These are phyloP conservation scores for Etheostoma perlongum DNA, from an alignment of 2,797 vertebrate genomes.

Conservation along the genomic window DNA sequence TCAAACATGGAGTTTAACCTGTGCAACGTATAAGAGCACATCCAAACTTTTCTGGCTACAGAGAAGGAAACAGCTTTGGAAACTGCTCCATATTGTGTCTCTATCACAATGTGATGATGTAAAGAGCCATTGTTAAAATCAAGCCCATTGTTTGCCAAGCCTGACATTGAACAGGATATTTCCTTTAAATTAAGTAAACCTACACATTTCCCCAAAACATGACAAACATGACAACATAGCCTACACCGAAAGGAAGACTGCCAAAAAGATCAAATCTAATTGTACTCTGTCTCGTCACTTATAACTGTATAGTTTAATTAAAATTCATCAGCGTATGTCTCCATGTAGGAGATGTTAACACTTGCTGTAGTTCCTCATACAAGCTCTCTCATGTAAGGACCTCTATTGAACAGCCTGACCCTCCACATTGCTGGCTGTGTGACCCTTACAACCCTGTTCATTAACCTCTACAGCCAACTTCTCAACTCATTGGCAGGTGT, in stretches of 20 bases:
- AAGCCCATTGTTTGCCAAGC: not conserved
- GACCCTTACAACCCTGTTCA: constrained; percentile 56
- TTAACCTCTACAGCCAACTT: constrained; percentile 51
- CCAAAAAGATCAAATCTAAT: too few species aligned
- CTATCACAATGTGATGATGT: not conserved
- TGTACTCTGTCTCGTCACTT: not conserved
- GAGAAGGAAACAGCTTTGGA: not conserved
- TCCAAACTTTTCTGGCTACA: not conserved
- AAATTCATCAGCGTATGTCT: not conserved
- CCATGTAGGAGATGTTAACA: constrained; percentile 12
- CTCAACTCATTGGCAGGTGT: constrained; percentile 68
- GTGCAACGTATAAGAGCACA: not conserved
- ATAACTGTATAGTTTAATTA: not conserved
- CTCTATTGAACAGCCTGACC: constrained; percentile 12
- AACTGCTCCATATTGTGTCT: not conserved
- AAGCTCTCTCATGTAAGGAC: constrained; percentile 2
- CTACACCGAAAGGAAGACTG: not conserved
- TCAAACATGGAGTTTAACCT: constrained; percentile 54
- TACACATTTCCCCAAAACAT: not conserved
- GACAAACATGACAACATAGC: not conserved
- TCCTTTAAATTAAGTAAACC: not conserved
- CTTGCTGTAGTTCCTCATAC: not conserved
- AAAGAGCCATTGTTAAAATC: not conserved
- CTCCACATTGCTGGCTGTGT: constrained; percentile 58
- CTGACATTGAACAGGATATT: not conserved